Conservation (phyloP, 2,888 invertebrate genomes). For the Tetrapedia diversipes region DNA sequence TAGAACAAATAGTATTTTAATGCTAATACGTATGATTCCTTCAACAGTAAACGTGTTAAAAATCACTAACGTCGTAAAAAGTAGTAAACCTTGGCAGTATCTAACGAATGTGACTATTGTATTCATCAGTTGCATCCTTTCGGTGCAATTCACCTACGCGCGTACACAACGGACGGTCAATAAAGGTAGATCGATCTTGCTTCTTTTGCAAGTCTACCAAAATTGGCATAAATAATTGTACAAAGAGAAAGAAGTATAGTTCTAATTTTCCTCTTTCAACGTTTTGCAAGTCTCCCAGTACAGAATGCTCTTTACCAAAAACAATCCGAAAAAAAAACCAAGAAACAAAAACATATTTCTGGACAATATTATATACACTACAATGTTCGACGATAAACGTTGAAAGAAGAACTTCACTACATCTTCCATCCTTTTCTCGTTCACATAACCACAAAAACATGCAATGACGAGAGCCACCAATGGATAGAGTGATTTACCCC, state of each 20-base stretch:
- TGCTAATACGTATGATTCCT: not conserved
- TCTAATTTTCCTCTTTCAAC: slow-evolving; percentile 8
- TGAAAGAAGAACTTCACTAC: slow-evolving; percentile 23
- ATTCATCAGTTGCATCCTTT: not conserved
- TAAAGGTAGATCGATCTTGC: slow-evolving; percentile 19
- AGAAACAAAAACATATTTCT: not conserved
- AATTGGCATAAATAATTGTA: slow-evolving; percentile 32
- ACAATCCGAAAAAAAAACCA: not conserved
- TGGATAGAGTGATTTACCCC: slow-evolving; percentile 2
- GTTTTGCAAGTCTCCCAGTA: not conserved
- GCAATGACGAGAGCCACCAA: not conserved
- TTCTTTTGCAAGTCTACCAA: not conserved
- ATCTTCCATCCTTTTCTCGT: not conserved
- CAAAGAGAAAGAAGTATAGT: slow-evolving; percentile 1
- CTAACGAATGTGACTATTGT: slow-evolving; percentile 43
- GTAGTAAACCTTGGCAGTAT: slow-evolving; percentile 32
- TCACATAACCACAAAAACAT: not conserved
- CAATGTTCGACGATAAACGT: not conserved
- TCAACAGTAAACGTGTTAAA: slow-evolving; percentile 20
- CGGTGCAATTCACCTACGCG: slow-evolving; percentile 1
- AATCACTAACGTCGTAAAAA: not conserved
- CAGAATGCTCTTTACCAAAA: not conserved
- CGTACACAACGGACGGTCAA: slow-evolving; percentile 46
- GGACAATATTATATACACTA: not conserved
- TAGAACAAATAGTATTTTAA: not conserved